Evolutionary conservation across 2,113 vertebrate genomes (phyloP).

Genomic region (Sitta europaea): DNA sequence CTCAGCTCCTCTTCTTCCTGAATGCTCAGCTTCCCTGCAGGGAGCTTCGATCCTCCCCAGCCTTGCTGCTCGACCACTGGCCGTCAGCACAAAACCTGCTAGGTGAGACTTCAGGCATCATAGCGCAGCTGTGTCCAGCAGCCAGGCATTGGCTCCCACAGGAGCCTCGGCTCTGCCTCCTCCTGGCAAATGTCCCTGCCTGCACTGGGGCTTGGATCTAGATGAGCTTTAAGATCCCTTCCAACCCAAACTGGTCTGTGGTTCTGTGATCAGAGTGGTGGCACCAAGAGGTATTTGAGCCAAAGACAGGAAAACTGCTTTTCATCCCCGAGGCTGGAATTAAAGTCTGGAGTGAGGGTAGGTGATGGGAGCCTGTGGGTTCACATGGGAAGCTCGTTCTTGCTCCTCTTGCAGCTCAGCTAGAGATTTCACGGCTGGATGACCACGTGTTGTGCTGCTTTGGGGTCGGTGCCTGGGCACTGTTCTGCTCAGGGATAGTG

Average conservation of each 20-base stretch:
- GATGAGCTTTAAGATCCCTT: not conserved
- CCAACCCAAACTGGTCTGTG: not conserved
- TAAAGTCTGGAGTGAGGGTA: not conserved
- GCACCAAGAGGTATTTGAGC: not conserved
- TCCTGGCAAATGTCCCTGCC: not conserved
- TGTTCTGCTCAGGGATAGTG: not conserved
- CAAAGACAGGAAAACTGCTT: not conserved
- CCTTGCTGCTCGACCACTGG: not conserved
- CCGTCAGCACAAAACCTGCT: not conserved
- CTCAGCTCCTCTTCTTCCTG: not conserved
- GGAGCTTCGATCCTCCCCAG: not conserved
- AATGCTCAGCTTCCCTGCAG: not conserved
- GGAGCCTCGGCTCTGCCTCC: not conserved
- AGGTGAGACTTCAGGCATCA: not conserved
- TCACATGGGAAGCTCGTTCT: accelerated
- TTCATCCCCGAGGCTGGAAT: not conserved
- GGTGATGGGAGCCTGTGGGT: not conserved
- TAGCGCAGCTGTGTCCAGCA: not conserved
- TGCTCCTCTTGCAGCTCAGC: not conserved
- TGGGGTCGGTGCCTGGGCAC: accelerated
- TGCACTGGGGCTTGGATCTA: accelerated
- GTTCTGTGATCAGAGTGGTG: not conserved
- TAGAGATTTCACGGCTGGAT: not conserved
- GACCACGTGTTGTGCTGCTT: accelerated
- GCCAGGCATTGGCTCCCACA: not conserved